Base-by-base conservation (phyloP, 2,797 vertebrate genomes). In the Leucoraja ocellata region DNA sequence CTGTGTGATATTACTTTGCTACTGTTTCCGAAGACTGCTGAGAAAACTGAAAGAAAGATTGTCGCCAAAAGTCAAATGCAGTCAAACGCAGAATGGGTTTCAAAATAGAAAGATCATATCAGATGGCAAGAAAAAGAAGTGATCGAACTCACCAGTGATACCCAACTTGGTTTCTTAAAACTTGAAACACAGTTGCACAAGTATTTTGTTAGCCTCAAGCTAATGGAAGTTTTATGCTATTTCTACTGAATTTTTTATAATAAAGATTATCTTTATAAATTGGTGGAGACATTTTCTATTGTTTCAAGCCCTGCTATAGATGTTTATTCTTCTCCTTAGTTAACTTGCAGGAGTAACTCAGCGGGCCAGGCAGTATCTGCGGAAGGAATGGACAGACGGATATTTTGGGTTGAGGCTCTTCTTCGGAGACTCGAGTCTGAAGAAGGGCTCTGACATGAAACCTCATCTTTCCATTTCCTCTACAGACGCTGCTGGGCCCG, bases 181-280 rank as follows among this genome's bases (percentile, higher is more conserved):
- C n/a, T 36, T 68, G 84, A 88, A 88, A 68, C 84, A 36, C 10
- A 88, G 63, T 88, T 88, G 63, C 58, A 65, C 1, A 88, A 88
- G 61, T 88, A 88, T 86, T 86, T 86, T 86, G 58, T 32, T n/a
- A n/a, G n/a, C n/a, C n/a, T n/a, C n/a, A n/a, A n/a, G 18, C 21
- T 81, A 54, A 58, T n/a, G 81, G 23, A 58, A 25, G 54, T 84
- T 84, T 84, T 84, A 88, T 88, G 84, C 68, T 32, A 88, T 88
- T 88, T 88, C 84, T 88, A 88, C 63, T 88, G 84, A 68, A 0
- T 16, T 36, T 79, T 79, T 68, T 88, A 65, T 36, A 88, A 88
- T 88, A 88, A 88, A 88, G 5, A 88, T 88, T 88, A 88, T 88
- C 84, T 88, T 88, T 88, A 88, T 88, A n/a, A n/a, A n/a, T n/a